phyloP scores from a whole-genome alignment of 1,140 invertebrate species.

The Drosophila takahashii region DNA sequence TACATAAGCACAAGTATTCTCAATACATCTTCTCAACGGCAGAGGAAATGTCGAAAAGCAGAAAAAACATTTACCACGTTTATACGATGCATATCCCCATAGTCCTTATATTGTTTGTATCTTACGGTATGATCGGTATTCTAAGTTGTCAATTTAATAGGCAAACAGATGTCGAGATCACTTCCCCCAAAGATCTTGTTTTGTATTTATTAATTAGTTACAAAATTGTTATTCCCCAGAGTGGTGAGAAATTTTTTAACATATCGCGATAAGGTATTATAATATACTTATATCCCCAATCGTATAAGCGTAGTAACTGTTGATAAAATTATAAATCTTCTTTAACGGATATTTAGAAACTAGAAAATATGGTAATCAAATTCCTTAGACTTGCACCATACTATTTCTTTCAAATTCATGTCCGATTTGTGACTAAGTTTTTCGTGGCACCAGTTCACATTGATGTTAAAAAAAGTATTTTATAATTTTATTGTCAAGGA shows the following conservation, averaged over 20 bases:
- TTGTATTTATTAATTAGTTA: slow-evolving; percentile 4
- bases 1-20: slow-evolving; percentile 31
- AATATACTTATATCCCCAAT: slow-evolving; percentile 18
- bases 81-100: slow-evolving; percentile 49
- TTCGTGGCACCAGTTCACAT: slow-evolving; percentile 2
- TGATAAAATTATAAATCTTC: slow-evolving; percentile 17
- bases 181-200: neutral
- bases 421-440: slow-evolving; percentile 3
- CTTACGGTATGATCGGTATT: slow-evolving; percentile 3
- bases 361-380: slow-evolving; percentile 24
- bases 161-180: slow-evolving; percentile 1
- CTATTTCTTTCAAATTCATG: slow-evolving; percentile 2
- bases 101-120: slow-evolving; percentile 1
- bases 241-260: slow-evolving; percentile 24
- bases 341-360: slow-evolving; percentile 19
- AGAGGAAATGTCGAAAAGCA: slow-evolving; percentile 4
- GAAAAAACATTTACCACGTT: slow-evolving; percentile 31
- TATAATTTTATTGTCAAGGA: neutral
- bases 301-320: slow-evolving; percentile 44
- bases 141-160: slow-evolving; percentile 1
- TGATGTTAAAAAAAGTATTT: neutral
- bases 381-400: slow-evolving; percentile 23
- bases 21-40: slow-evolving; percentile 15
- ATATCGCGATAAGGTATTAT: slow-evolving; percentile 25
- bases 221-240: slow-evolving; percentile 10